Percentiles rank a stretch among this genome's conserved stretches.
phyloP scores from a whole-genome alignment of 1,140 invertebrate species.

The Drosophila willistoni region DNA sequence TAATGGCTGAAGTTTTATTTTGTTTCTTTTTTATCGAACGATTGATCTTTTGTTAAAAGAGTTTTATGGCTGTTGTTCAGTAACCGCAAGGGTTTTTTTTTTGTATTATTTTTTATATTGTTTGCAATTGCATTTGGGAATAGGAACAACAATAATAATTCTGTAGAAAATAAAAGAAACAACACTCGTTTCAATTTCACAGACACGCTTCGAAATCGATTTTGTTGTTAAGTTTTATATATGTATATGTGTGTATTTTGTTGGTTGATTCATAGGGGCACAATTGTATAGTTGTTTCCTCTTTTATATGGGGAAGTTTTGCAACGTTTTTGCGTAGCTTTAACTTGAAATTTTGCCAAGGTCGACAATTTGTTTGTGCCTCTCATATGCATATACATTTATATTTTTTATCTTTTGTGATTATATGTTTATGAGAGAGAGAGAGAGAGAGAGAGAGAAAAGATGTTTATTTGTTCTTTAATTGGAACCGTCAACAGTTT shows the following conservation, averaged over 20 bases:
- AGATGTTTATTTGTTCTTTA: slow-evolving; percentile 63
- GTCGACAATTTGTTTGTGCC: slow-evolving; percentile 53
- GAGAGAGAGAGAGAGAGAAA: not conserved
- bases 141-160: slow-evolving; percentile 14
- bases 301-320: slow-evolving; percentile 37
- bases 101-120: slow-evolving; percentile 4
- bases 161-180: not conserved
- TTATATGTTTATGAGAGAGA: not conserved
- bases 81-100: not conserved
- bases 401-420: slow-evolving; percentile 3
- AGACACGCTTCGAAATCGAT: slow-evolving; percentile 61
- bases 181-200: slow-evolving; percentile 30
- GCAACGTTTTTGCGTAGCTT: slow-evolving; percentile 60
- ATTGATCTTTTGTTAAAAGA: slow-evolving; percentile 63
- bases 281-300: slow-evolving; percentile 30
- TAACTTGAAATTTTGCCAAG: slow-evolving; percentile 69
- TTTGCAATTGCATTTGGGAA: slow-evolving; percentile 17
- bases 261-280: slow-evolving; percentile 50
- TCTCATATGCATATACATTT: not conserved
- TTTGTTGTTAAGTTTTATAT: slow-evolving; percentile 29
- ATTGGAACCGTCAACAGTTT: slow-evolving; percentile 55
- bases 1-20: slow-evolving; percentile 27
- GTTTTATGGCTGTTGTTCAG: slow-evolving; percentile 24
- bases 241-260: not conserved
- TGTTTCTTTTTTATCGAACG: slow-evolving; percentile 52